These are phyloP conservation scores for Dynastes hyllus DNA, from an alignment of 2,888 invertebrate genomes.

Conservation along the genomic window DNA sequence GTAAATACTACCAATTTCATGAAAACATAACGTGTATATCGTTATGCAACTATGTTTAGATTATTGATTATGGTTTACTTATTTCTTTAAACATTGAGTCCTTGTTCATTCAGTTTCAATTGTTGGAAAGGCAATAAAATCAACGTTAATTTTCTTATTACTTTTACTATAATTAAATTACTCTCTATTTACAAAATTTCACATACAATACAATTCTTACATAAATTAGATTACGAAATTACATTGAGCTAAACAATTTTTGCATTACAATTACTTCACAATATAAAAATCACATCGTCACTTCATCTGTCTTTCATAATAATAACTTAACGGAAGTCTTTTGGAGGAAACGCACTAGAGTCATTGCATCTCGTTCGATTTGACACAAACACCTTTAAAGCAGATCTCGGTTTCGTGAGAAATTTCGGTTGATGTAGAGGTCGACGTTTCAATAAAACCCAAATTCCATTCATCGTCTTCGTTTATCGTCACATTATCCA, in stretches of 20 bases:
- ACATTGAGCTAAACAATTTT: conserved; percentile 49
- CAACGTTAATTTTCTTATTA: not conserved
- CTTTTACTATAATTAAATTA: conserved; percentile 28
- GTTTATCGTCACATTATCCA: conserved; percentile 48
- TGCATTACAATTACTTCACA: conserved; percentile 26
- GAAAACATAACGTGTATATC: no score
- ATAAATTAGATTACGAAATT: conserved; percentile 45
- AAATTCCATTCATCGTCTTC: conserved; percentile 71
- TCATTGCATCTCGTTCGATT: conserved; percentile 70
- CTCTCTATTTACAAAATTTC: conserved; percentile 24
- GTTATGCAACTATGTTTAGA: no score
- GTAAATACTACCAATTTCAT: no score
- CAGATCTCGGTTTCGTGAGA: conserved; percentile 93
- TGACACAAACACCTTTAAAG: conserved; percentile 88
- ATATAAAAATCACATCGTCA: conserved; percentile 46
- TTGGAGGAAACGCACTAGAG: not conserved
- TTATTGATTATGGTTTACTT: no score
- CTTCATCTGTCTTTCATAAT: conserved; percentile 35
- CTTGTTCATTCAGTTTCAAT: no score
- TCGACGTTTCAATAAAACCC: conserved; percentile 82
- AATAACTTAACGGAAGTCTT: conserved; percentile 44
- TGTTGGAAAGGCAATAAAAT: not conserved
- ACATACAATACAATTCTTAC: conserved; percentile 23
- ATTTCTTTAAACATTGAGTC: no score
- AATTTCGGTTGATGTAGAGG: conserved; percentile 86